phyloP scores from a whole-genome alignment of 2,113 vertebrate species.

The Eurypyga helias region DNA sequence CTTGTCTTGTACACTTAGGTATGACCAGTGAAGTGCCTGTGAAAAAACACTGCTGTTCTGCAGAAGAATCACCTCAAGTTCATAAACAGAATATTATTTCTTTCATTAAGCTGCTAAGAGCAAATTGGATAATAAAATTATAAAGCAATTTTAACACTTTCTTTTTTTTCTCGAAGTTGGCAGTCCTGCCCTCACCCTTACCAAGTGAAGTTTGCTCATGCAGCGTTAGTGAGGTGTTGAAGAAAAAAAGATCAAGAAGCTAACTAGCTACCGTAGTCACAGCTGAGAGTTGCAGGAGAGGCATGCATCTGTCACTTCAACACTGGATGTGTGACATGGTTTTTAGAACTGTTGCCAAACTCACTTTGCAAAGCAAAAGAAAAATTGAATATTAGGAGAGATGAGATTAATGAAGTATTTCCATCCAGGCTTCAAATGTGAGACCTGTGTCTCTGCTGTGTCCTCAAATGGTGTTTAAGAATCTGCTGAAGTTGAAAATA shows the following conservation, averaged over 20 bases:
- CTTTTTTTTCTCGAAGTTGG: background rate
- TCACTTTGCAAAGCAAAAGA: background rate
- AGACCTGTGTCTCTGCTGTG: background rate
- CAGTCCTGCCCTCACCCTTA: background rate
- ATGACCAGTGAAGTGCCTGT: background rate
- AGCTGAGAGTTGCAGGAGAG: background rate
- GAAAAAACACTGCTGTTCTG: background rate
- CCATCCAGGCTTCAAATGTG: background rate
- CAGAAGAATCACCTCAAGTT: background rate
- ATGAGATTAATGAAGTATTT: background rate
- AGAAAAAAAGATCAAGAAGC: background rate
- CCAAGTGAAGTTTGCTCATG: background rate
- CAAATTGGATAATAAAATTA: background rate
- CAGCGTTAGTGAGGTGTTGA: background rate
- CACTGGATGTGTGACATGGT: background rate
- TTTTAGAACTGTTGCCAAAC: background rate
- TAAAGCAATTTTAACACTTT: background rate
- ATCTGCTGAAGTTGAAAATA: background rate
- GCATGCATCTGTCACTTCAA: background rate
- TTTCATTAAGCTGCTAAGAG: background rate
- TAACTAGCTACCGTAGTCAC: background rate
- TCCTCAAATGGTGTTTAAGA: background rate
- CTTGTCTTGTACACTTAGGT: accelerated
- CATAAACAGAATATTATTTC: background rate
- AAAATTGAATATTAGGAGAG: background rate